Evolutionary conservation across 2,113 vertebrate genomes (phyloP), one percentile per base, ranked within the genome.

Genomic region (Cavia porcellus): DNA sequence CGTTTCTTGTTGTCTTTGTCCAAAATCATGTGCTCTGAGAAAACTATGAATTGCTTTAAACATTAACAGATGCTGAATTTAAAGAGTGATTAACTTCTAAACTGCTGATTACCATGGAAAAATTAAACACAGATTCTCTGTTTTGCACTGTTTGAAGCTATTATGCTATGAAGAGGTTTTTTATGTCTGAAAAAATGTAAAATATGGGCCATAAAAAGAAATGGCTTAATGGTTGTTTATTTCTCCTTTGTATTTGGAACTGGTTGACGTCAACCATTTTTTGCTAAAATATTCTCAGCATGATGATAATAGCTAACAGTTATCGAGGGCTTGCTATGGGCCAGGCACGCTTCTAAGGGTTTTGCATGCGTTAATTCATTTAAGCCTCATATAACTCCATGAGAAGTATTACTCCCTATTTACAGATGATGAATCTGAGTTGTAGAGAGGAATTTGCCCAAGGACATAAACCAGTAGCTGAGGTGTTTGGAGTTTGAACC

Each of bases 61-160:
- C 96, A 96, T 97, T 98, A 98, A 98, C 98, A 99, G 98, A 98
- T 98, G 99, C 98, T 95, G 95, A 80, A 94, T 77, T 96, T 98
- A 98, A 98, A 97, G 98, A 98, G 74, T 97, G 97, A 98, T 97
- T 97, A 96, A 97, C 92, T 87, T 96, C 72, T 97, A 86, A 96
- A 95, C 88, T 98, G 98, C 97, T 98, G 98, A 95, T 95, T 96
- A 79, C 93, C 93, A 92, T 7, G 93, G 98, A 98, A 98, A 98
- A 97, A 98, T 90, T 83, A 96, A 97, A 84, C 83, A 93, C 96
- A 86, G 94, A 97, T 96, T 97, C 95, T 96, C 91, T 97, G 30
- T 95, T 97, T 20, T 92, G 64, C 7, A 97, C 87, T 72, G 81
- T 96, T 88, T 66, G 50, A 95, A 95, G 79, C 90, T 94, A 92